These are phyloP conservation scores for Halichondria panicea DNA, from an alignment of 37 sponge, comb jelly and placozoan genomes.

Conservation along the genomic window DNA sequence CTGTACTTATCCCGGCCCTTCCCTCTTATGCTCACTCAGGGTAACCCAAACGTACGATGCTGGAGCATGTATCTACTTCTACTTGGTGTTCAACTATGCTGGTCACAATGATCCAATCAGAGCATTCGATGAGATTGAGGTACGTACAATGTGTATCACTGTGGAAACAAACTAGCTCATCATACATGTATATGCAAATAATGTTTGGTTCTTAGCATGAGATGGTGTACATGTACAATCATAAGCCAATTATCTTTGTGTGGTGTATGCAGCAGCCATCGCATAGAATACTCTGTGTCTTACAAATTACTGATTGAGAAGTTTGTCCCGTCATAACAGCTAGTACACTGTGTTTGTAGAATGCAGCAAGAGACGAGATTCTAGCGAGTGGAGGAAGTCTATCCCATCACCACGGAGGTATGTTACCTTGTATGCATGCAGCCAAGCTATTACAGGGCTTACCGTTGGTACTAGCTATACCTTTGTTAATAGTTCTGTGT, in stretches of 20 bases:
- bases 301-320: neutral
- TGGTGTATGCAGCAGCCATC: too few species aligned
- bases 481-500: too few species aligned
- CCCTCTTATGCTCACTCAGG: conserved; percentile 12
- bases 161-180: neutral
- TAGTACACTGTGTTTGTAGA: conserved; percentile 20
- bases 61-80: conserved; percentile 94
- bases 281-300: too few species aligned
- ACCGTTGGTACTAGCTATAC: too few species aligned
- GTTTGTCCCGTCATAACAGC: neutral
- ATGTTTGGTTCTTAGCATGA: too few species aligned
- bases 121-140: conserved; percentile 70
- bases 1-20: neutral
- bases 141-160: conserved; percentile 1
- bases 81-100: conserved; percentile 77
- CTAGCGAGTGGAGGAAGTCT: conserved; percentile 87
- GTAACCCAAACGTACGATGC: conserved; percentile 94
- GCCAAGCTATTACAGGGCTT: too few species aligned
- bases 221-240: too few species aligned
- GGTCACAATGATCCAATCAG: conserved; percentile 79
- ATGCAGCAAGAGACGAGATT: conserved; percentile 85
- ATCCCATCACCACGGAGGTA: conserved; percentile 97
- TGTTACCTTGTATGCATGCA: neutral
- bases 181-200: too few species aligned
- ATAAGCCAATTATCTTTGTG: too few species aligned